phyloP scores from a whole-genome alignment of 2,113 vertebrate species.

The Suncus etruscus region DNA sequence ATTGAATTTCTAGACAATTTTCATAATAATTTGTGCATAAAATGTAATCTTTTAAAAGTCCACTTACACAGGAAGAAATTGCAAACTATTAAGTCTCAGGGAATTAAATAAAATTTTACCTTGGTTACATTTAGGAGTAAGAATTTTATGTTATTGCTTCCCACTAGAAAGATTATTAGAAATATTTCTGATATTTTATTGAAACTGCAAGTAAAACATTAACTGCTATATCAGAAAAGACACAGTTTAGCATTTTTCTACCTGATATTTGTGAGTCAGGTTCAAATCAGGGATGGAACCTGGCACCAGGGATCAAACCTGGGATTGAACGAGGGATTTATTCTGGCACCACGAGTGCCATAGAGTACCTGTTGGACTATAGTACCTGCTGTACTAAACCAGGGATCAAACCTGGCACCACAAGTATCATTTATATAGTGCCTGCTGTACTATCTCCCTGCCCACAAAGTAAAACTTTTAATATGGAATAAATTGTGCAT shows the following conservation, averaged over 20 bases:
- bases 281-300: no score
- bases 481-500: not conserved
- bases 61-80: slow-evolving; percentile 82
- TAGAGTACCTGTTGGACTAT: no score
- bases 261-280: not conserved
- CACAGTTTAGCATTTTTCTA: slow-evolving; percentile 44
- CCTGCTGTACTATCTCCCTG: no score
- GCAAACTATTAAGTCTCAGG: slow-evolving; percentile 72
- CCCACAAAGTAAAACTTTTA: not conserved
- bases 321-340: no score
- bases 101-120: slow-evolving; percentile 73
- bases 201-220: slow-evolving; percentile 63
- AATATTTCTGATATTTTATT: slow-evolving; percentile 71
- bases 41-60: slow-evolving; percentile 76
- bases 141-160: slow-evolving; percentile 78
- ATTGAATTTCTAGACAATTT: slow-evolving; percentile 75
- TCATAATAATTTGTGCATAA: slow-evolving; percentile 76
- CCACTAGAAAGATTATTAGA: slow-evolving; percentile 12
- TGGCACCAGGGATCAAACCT: no score
- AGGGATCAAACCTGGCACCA: no score
- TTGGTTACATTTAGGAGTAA: slow-evolving; percentile 55
- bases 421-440: no score
- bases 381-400: no score
- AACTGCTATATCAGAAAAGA: slow-evolving; percentile 58
- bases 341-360: no score